These are phyloP conservation scores for Torymus tubicola DNA, from an alignment of 2,888 invertebrate species.

Conservation along the genomic window DNA sequence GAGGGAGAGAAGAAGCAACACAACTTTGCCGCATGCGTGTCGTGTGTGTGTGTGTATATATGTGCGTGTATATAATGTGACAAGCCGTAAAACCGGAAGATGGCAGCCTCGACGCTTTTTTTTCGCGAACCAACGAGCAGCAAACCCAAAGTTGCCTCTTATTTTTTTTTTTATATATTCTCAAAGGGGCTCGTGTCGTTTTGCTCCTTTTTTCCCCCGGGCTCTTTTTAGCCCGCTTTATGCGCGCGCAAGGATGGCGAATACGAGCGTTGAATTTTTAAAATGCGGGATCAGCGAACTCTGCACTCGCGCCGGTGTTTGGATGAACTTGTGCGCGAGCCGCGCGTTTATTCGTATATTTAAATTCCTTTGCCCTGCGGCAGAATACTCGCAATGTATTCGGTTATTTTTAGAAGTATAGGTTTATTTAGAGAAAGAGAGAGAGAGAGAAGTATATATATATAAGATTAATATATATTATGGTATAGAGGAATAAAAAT, in stretches of 20 bases:
- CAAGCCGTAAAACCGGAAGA: slow-evolving; percentile 49
- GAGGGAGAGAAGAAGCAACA: not conserved
- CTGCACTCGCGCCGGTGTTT: no score
- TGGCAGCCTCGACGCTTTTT: slow-evolving; percentile 32
- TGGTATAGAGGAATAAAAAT: no score
- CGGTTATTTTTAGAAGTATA: not conserved
- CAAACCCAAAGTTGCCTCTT: not conserved
- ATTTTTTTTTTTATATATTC: slow-evolving; percentile 1
- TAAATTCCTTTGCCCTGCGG: slow-evolving; percentile 17
- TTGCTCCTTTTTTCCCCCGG: not conserved
- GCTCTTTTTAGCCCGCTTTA: slow-evolving; percentile 4
- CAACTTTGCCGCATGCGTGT: not conserved
- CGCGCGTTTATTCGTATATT: not conserved
- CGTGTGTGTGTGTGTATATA: not conserved
- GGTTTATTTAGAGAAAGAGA: no score
- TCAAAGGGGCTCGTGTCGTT: no score
- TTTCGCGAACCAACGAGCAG: not conserved
- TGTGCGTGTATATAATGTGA: no score
- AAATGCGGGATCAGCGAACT: no score
- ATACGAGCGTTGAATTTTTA: no score
- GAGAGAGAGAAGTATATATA: no score
- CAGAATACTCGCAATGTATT: not conserved
- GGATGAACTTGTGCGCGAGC: no score
- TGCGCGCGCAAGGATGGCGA: no score
- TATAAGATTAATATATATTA: no score